Percentiles rank a stretch among this genome's conserved stretches.
These are phyloP conservation scores for Thamnaconus septentrionalis DNA, from an alignment of 2,113 vertebrate genomes.

Conservation along the genomic window DNA sequence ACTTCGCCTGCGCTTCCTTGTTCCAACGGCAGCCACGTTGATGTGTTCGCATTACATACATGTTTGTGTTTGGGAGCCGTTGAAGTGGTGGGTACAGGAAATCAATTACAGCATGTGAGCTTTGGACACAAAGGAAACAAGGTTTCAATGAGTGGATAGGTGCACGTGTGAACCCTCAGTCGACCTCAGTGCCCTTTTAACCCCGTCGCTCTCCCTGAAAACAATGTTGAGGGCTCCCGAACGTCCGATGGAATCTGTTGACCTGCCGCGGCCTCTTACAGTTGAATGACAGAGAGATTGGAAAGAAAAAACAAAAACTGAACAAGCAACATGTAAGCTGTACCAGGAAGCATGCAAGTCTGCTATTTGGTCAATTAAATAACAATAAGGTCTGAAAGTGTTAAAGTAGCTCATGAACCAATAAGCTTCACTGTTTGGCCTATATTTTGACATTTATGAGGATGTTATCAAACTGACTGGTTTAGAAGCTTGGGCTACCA, in stretches of 20 bases:
- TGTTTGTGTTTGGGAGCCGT: background rate
- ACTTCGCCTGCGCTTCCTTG: constrained; percentile 20
- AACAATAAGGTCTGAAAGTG: no score
- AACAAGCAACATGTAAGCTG: no score
- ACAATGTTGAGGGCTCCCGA: constrained; percentile 28
- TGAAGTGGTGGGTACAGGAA: no score
- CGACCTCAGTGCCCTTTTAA: constrained; percentile 41
- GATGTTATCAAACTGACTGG: no score
- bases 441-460: no score
- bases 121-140: constrained; percentile 5
- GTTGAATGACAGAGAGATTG: background rate
- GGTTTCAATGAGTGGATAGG: background rate
- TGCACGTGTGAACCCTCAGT: constrained; percentile 28
- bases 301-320: no score
- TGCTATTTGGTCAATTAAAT: no score
- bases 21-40: constrained; percentile 20
- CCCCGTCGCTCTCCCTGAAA: constrained; percentile 25
- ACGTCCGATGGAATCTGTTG: constrained; percentile 20
- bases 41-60: background rate
- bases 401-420: no score
- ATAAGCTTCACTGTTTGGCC: no score
- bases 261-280: constrained; percentile 21
- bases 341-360: no score
- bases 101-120: constrained; percentile 14
- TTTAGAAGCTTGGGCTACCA: no score